Evolutionary conservation across 92 coral and sea anemone genomes (phyloP), one percentile per base, ranked within the genome.

Genomic region (Plumapathes pennacea): DNA sequence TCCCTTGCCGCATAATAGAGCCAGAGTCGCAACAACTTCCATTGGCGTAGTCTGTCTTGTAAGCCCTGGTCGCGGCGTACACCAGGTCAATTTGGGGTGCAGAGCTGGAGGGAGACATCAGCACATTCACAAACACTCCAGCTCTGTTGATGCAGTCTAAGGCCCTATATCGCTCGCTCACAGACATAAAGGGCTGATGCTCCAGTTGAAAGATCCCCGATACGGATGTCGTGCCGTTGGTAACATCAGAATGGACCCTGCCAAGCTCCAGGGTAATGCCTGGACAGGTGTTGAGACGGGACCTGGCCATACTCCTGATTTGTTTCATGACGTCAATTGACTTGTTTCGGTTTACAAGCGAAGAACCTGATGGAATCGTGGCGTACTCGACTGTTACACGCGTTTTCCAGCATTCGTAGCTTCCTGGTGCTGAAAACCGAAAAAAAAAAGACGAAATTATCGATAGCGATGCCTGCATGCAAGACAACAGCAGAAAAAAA

Each of bases 181-280:
- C 56, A 10, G 56, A 6, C 15, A 10, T 5, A 3, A 21, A 27
- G 2, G 36, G 55, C 50, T 41, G 38, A 4, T 38, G 52, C 25
- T 17, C 11, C 11, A 58, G 45, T 13, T 64, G 51, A 11, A 74
- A 54, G 11, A 55, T 27, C 36, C 57, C 82, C 10, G 14, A 37
- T 33, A 74, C 30, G 25, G 11, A 10, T 20, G 52, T 54, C 22
- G 33, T 52, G 21, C 52, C 44, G 45, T 53, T 30, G 6, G 4
- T 44, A 12, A 29, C 14, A 14, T 10, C 27, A 29, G 64, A 26
- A 7, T 53, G 42, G 5, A 64, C 82, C 14, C 41, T 32, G 14
- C 80, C 72, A 34, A 74, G 64, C 38, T 61, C 33, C 4, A 64
- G 47, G 25, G 68, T 44, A 7, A 61, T 44, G 36, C 64, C 50